phyloP scores from a whole-genome alignment of 2,888 invertebrate genomes.

The Chrysolina haemoptera region DNA sequence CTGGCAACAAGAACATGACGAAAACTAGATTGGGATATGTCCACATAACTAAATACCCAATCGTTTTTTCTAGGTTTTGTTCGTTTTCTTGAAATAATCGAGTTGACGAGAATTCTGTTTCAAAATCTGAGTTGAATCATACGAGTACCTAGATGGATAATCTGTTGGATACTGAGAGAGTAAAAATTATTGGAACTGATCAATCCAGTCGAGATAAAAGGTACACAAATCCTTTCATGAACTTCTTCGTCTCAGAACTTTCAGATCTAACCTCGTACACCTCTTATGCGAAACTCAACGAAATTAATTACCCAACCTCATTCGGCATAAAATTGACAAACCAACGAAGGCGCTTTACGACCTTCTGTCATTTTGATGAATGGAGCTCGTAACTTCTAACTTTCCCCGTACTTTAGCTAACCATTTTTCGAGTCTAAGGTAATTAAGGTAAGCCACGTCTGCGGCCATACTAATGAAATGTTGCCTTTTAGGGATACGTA shows the following conservation, averaged over 20 bases:
- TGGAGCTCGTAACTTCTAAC: slow-evolving; percentile 23
- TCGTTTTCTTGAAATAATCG: no score
- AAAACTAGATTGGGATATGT: no score
- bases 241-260: neutral
- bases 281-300: neutral
- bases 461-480: slow-evolving; percentile 34
- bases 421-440: slow-evolving; percentile 23
- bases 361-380: slow-evolving; percentile 17
- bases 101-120: no score
- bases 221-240: no score
- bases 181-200: no score
- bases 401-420: slow-evolving; percentile 26
- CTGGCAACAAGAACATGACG: no score
- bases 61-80: no score
- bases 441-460: slow-evolving; percentile 28
- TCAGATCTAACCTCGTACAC: neutral
- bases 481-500: slow-evolving; percentile 40
- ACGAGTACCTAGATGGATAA: no score
- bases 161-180: no score
- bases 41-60: no score
- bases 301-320: slow-evolving; percentile 13
- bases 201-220: no score
- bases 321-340: slow-evolving; percentile 15
- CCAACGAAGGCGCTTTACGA: slow-evolving; percentile 8
- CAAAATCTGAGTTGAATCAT: no score